A percentile compares a stretch with the other conserved stretches of the same genome.
Conservation (phyloP, 2,888 invertebrate species). For the Ochropleura plecta region DNA sequence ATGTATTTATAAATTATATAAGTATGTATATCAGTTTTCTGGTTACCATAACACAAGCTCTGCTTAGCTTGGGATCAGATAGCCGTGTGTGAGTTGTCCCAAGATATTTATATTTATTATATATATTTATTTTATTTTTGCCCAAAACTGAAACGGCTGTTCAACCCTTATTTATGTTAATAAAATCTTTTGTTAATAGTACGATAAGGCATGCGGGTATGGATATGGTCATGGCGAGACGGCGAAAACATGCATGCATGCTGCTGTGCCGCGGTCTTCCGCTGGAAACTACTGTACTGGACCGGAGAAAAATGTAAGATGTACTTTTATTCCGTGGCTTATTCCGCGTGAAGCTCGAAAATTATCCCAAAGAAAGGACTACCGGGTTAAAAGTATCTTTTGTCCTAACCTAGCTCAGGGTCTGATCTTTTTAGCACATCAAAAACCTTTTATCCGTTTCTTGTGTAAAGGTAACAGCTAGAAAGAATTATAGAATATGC, state of each 20-base stretch:
- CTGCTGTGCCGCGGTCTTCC: rapidly evolving
- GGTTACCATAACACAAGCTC: no score
- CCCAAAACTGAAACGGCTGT: not conserved
- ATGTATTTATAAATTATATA: no score
- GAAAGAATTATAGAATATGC: no score
- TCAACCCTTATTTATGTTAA: not conserved
- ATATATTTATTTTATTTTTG: no score
- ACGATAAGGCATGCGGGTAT: conserved; percentile 32
- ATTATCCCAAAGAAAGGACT: not conserved
- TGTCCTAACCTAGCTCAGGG: not conserved
- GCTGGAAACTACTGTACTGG: not conserved
- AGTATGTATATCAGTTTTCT: no score
- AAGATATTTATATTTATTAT: no score
- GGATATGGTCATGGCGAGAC: conserved; percentile 11
- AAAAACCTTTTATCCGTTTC: not conserved
- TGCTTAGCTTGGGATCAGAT: no score
- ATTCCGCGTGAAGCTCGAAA: not conserved
- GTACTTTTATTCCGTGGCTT: no score
- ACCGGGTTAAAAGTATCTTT: not conserved
- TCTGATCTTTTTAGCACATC: not conserved
- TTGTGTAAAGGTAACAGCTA: not conserved
- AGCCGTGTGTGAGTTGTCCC: no score
- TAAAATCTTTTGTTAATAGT: conserved; percentile 19
- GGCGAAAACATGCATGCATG: not conserved
- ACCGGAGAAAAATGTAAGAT: not conserved